phyloP scores from a whole-genome alignment of 2,113 vertebrate species.

The Columbina picui region DNA sequence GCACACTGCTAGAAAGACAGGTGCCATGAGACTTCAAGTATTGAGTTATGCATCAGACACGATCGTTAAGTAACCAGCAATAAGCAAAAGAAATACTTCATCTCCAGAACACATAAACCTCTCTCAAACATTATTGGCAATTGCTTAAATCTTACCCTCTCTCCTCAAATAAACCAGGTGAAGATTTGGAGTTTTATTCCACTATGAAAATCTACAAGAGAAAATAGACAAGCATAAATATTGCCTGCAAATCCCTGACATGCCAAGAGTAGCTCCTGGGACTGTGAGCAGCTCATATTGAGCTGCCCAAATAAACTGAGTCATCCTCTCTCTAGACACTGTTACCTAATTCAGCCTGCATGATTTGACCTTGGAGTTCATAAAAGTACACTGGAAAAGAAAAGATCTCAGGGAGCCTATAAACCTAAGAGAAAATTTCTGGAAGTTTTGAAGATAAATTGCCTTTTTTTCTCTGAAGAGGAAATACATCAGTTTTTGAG shows the following conservation, averaged over 20 bases:
- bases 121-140: background rate
- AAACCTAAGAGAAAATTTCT: background rate
- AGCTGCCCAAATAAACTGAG: constrained; percentile 47
- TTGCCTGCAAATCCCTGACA: background rate
- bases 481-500: background rate
- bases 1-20: background rate
- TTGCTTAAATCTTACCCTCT: background rate
- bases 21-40: background rate
- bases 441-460: background rate
- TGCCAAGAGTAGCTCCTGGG: background rate
- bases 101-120: background rate
- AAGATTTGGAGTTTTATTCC: background rate
- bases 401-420: background rate
- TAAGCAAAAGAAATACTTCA: background rate
- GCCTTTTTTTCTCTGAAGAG: background rate
- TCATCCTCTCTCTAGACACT: constrained; percentile 48
- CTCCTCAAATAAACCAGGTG: background rate
- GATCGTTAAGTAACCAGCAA: background rate
- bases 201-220: background rate
- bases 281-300: background rate
- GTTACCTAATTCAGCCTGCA: constrained; percentile 30
- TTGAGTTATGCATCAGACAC: background rate
- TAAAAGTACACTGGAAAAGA: background rate
- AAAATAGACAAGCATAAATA: background rate
- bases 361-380: constrained; percentile 47